These are phyloP conservation scores for Lepilemur septentrionalis DNA, from an alignment of 2,797 vertebrate genomes.

Conservation along the genomic window DNA sequence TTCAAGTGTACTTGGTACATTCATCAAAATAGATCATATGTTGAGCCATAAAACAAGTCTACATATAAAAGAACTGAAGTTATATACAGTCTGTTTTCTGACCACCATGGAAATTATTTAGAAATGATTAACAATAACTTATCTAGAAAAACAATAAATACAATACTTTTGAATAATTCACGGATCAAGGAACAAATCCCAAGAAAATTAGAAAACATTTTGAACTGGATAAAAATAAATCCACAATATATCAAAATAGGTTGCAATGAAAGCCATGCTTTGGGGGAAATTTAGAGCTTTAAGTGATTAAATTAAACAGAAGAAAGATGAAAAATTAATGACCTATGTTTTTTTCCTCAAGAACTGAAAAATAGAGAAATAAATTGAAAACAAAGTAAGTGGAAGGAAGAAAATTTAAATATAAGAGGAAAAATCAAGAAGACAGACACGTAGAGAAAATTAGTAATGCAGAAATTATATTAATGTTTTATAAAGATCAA, in stretches of 20 bases:
- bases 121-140: background rate
- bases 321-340: background rate
- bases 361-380: background rate
- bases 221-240: background rate
- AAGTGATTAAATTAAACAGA: background rate
- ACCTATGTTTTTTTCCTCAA: background rate
- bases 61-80: background rate
- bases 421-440: background rate
- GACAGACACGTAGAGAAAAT: background rate
- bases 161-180: background rate
- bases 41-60: background rate
- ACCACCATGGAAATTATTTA: background rate
- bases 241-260: background rate
- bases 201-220: constrained; percentile 1
- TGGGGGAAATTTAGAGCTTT: background rate
- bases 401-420: background rate
- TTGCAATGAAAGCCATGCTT: background rate
- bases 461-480: background rate
- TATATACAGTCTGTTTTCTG: background rate
- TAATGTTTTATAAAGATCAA: background rate
- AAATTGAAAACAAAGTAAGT: background rate
- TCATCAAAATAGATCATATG: background rate
- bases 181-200: background rate
- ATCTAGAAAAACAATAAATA: background rate
- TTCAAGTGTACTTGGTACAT: background rate